Base-by-base conservation (phyloP, 2,888 invertebrate species). In the Rhagophthalmus giganteus region DNA sequence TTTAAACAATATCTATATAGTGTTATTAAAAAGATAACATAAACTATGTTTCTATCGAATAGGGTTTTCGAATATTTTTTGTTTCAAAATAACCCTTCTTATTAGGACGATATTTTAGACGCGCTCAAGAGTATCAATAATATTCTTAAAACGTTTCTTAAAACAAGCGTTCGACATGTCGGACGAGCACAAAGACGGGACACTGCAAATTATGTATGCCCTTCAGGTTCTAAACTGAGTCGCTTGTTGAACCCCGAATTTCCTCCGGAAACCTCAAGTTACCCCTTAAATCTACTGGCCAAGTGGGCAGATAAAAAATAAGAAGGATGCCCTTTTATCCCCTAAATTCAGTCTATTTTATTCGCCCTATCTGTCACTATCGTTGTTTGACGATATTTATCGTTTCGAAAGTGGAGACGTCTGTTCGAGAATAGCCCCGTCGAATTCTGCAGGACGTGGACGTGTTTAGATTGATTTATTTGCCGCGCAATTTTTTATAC, bases 261-360 rank as follows among this genome's bases (percentile, higher is more conserved):
- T 54, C 54, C 48, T 56, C 37, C 54, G 56, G 58, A 56, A 57
- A 59, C 56, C 64, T 59, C 64, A 58, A 64, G 61, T 59, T 60
- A 62, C 64, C 65, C 64, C 64, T 63, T 63, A 62, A 67, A 67
- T 66, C 67, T 60, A 63, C 54, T 64, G 63, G 67, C 65, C 67
- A 69, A 69, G 67, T 68, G 66, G 65, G 65, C 68, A 65, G 67
- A 66, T 68, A 65, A 65, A 66, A 67, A 65, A 65, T 63, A 64
- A 63, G 61, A 63, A 65, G 57, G 62, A 61, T 63, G 62, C 64
- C 65, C 66, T 68, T 66, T 67, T 65, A 66, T 66, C 63, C 65
- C 65, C 60, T 65, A 60, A 63, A 67, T 61, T 64, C 66, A 59
- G 65, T 67, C 65, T 63, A 63, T 68, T 69, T 69, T 68, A 68